Conservation (phyloP, 2,888 invertebrate species). For the Dascillus cervinus region DNA sequence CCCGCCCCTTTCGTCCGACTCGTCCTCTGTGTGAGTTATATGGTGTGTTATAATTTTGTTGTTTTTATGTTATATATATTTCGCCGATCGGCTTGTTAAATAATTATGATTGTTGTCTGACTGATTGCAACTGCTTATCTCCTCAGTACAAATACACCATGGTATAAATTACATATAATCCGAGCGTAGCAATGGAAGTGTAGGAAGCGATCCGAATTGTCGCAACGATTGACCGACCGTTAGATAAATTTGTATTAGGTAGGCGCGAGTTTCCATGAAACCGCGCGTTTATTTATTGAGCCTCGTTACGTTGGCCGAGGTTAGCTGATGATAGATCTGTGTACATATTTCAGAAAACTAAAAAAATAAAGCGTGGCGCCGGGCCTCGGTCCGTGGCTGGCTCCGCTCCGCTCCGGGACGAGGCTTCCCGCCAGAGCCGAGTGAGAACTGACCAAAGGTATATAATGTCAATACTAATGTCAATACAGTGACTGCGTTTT, state of each 20-base stretch:
- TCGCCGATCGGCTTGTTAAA: conserved; percentile 41
- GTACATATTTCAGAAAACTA: conserved; percentile 19
- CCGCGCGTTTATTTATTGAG: conserved; percentile 34
- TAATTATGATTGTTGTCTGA: conserved; percentile 42
- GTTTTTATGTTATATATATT: conserved; percentile 33
- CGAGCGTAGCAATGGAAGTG: conserved; percentile 23
- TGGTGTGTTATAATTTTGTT: conserved; percentile 38
- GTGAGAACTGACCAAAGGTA: conserved; percentile 41
- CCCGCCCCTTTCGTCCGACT: conserved; percentile 15
- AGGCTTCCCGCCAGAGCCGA: conserved; percentile 30
- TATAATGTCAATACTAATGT: conserved; percentile 44
- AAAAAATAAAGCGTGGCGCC: conserved; percentile 17
- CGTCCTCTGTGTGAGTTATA: conserved; percentile 35
- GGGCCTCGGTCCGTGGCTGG: conserved; percentile 12
- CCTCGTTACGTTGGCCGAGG: conserved; percentile 24
- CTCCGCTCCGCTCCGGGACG: conserved; percentile 8
- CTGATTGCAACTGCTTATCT: conserved; percentile 41
- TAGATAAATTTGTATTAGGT: conserved; percentile 34
- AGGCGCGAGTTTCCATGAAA: conserved; percentile 38
- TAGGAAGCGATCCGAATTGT: conserved; percentile 29
- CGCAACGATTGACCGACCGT: conserved; percentile 36
- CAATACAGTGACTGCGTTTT: conserved; percentile 39
- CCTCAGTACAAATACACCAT: conserved; percentile 44
- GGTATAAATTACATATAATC: conserved; percentile 33
- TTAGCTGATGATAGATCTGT: conserved; percentile 24